Conservation (phyloP, 2,888 invertebrate species). For the Andrena praecox region DNA sequence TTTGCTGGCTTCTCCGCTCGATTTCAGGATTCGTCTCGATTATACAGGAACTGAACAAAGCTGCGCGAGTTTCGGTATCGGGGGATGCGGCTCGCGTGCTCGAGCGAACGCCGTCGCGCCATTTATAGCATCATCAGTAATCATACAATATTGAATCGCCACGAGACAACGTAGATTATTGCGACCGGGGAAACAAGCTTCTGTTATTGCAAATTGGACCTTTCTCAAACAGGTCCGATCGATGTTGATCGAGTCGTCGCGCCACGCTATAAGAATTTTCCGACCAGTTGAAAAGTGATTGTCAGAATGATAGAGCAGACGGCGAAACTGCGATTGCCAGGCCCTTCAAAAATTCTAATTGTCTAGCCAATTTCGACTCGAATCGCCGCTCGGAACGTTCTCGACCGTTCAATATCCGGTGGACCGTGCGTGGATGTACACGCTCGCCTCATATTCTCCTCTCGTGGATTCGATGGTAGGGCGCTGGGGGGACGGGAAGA, state of each 20-base stretch:
- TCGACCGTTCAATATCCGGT: conserved; percentile 48
- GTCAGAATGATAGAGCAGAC: not conserved
- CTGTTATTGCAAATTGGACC: not conserved
- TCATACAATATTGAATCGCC: no score
- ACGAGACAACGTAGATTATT: no score
- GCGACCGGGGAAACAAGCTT: not conserved
- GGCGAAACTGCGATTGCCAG: not conserved
- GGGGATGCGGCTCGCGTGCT: not conserved
- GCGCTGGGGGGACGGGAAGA: conserved; percentile 30
- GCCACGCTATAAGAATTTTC: no score
- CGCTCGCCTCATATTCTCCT: conserved; percentile 46
- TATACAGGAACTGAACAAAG: conserved; percentile 27
- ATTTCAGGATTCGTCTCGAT: conserved; percentile 52
- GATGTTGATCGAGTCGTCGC: no score
- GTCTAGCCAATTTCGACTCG: not conserved
- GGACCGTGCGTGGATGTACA: conserved; percentile 34
- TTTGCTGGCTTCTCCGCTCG: conserved; percentile 46
- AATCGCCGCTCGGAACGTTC: not conserved
- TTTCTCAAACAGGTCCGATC: no score
- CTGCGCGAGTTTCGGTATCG: conserved; percentile 16
- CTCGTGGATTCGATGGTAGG: conserved; percentile 16
- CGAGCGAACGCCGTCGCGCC: not conserved
- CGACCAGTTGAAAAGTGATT: not conserved
- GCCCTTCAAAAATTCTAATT: conserved; percentile 34
- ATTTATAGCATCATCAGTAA: no score